Conservation (phyloP, 2,888 invertebrate genomes). For the Therioaphis trifolii region DNA sequence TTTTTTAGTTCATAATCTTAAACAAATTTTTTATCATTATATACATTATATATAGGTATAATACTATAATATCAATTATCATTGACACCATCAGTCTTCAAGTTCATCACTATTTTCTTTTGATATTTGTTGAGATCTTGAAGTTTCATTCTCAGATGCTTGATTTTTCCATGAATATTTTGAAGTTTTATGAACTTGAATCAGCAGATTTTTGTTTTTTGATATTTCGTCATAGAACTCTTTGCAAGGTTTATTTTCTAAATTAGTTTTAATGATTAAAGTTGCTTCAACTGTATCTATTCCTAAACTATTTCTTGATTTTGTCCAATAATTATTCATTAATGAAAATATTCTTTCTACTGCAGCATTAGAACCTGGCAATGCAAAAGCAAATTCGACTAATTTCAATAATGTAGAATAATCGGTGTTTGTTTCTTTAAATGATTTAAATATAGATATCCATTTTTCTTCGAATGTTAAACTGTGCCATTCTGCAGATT, state of each 20-base stretch:
- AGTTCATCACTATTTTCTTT: no score
- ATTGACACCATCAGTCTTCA: no score
- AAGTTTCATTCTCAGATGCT: no score
- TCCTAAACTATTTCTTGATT: slow-evolving; percentile 63
- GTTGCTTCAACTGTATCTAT: slow-evolving; percentile 28
- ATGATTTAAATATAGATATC: slow-evolving; percentile 30
- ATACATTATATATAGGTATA: no score
- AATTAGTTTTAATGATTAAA: slow-evolving; percentile 22
- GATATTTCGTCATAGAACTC: slow-evolving; percentile 8
- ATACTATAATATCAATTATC: no score
- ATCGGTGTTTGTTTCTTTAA: slow-evolving; percentile 15
- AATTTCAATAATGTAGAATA: no score
- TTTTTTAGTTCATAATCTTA: no score
- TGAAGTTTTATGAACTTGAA: slow-evolving; percentile 35
- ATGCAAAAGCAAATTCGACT: no score
- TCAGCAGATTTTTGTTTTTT: slow-evolving; percentile 29
- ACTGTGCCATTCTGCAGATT: not conserved
- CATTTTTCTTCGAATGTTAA: slow-evolving; percentile 7
- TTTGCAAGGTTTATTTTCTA: slow-evolving; percentile 38
- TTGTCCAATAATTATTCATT: no score
- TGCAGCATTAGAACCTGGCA: no score
- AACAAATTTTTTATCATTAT: no score
- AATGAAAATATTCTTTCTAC: no score
- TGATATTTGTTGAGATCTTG: slow-evolving; percentile 10
- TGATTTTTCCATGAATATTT: slow-evolving; percentile 14